phyloP scores from a whole-genome alignment of 2,888 invertebrate genomes.

The Drosophila subquinaria region DNA sequence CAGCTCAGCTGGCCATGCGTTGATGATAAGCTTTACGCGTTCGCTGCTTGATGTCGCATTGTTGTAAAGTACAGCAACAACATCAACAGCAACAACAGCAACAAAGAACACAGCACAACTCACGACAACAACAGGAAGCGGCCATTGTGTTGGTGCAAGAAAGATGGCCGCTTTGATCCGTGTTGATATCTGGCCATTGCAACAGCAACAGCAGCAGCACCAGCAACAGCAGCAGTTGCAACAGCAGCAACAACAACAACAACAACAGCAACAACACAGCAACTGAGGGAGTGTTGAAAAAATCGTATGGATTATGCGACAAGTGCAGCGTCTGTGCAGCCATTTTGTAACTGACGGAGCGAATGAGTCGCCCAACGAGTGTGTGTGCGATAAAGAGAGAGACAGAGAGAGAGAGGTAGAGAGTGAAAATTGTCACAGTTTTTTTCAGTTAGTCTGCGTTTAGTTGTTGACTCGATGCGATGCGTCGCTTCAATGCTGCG shows the following conservation, averaged over 20 bases:
- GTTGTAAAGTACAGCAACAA: constrained; percentile 59
- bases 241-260: constrained; percentile 28
- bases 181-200: constrained; percentile 72
- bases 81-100: constrained; percentile 16
- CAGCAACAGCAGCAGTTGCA: constrained; percentile 35
- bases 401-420: constrained; percentile 2
- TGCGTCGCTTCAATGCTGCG: constrained; percentile 29
- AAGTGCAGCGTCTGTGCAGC: constrained; percentile 62
- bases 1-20: constrained; percentile 72
- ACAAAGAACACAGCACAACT: constrained; percentile 27
- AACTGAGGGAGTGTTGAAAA: constrained; percentile 38
- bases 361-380: neutral
- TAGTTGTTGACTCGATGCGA: constrained; percentile 69
- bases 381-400: neutral
- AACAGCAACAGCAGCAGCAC: constrained; percentile 54
- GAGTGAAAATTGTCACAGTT: constrained; percentile 14
- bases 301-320: constrained; percentile 76
- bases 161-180: constrained; percentile 81
- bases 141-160: constrained; percentile 69
- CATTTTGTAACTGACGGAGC: constrained; percentile 12
- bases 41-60: constrained; percentile 76
- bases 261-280: constrained; percentile 23
- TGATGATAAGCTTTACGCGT: constrained; percentile 81
- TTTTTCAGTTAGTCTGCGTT: constrained; percentile 62
- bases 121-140: constrained; percentile 65